phyloP scores from a whole-genome alignment of 1,140 invertebrate genomes.

The Ostrea edulis region DNA sequence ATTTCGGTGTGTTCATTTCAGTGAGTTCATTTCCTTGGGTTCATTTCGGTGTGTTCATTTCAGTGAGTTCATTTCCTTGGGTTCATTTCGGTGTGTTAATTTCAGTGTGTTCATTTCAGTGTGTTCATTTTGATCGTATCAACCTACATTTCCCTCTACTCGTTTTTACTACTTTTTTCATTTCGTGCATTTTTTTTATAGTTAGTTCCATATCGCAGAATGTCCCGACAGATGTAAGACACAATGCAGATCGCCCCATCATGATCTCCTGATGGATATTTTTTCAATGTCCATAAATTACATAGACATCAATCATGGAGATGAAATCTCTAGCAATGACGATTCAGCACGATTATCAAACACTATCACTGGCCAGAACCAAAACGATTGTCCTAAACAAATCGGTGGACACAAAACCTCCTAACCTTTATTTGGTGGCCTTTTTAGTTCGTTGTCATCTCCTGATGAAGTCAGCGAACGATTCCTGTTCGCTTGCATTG shows the following conservation, averaged over 20 bases:
- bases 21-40: no score
- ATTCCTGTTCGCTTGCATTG: not conserved
- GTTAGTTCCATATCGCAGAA: not conserved
- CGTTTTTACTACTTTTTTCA: not conserved
- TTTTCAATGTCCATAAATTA: not conserved
- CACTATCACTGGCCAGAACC: not conserved
- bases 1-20: no score
- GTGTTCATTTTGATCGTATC: no score
- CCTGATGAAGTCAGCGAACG: not conserved
- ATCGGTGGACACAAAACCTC: not conserved
- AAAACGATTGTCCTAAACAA: not conserved
- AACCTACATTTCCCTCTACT: no score
- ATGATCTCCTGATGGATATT: not conserved
- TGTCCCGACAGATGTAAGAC: not conserved
- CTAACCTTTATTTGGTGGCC: not conserved
- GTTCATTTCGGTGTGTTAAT: no score
- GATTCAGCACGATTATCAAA: conserved; percentile 19
- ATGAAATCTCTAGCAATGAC: not conserved
- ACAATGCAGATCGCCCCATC: not conserved
- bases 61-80: no score
- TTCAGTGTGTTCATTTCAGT: no score
- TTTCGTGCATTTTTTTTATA: not conserved
- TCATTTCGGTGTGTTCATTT: no score
- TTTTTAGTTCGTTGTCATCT: not conserved
- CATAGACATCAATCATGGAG: not conserved